These are phyloP conservation scores for Argynnis bischoffii DNA, from an alignment of 2,888 invertebrate genomes.

Conservation along the genomic window DNA sequence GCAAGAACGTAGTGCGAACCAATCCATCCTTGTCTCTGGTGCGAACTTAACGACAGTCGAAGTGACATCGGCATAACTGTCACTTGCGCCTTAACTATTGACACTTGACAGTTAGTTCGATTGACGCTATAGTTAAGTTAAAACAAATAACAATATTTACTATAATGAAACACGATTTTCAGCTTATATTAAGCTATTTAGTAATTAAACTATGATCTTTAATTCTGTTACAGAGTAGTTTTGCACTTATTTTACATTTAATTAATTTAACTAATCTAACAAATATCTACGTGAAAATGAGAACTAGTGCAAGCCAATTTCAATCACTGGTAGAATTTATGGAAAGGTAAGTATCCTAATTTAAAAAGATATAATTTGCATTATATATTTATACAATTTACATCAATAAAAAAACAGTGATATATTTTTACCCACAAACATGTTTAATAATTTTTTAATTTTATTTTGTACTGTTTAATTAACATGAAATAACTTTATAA, in stretches of 20 bases:
- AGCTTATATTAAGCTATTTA: background rate
- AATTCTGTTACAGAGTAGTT: background rate
- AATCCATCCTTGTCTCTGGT: too few relatives aligned
- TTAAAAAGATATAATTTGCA: conserved; percentile 2
- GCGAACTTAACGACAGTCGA: conserved; percentile 19
- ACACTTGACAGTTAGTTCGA: conserved; percentile 18
- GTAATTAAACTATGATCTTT: background rate
- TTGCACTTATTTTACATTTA: background rate
- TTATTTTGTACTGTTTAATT: too few relatives aligned
- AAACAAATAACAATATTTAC: background rate
- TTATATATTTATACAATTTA: too few relatives aligned
- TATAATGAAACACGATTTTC: background rate
- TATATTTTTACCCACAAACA: too few relatives aligned
- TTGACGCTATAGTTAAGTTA: conserved; percentile 17
- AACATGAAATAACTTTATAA: too few relatives aligned
- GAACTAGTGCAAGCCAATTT: conserved; percentile 24
- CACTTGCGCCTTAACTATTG: conserved; percentile 16
- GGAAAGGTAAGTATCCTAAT: conserved; percentile 16
- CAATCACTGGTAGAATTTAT: conserved; percentile 18
- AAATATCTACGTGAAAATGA: conserved; percentile 15
- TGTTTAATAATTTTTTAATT: too few relatives aligned
- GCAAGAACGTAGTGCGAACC: too few relatives aligned
- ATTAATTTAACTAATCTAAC: background rate
- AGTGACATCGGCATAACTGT: conserved; percentile 18
- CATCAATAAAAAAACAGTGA: background rate